phyloP scores from a whole-genome alignment of 2,113 vertebrate species.

The Eolophus roseicapilla region DNA sequence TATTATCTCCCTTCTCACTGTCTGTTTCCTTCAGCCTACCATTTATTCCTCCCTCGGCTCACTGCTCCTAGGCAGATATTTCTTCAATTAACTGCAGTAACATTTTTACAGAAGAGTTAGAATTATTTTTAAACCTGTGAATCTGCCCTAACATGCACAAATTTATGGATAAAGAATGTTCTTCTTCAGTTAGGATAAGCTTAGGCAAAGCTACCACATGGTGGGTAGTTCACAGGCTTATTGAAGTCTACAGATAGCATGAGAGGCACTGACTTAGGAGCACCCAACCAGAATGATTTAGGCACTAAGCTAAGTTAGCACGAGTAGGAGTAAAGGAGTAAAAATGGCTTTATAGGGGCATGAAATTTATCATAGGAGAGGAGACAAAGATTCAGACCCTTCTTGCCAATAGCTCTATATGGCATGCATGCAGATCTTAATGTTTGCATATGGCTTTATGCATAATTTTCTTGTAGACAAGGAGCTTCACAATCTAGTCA shows the following conservation, averaged over 20 bases:
- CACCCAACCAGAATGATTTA: background rate
- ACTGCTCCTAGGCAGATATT: background rate
- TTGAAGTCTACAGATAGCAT: background rate
- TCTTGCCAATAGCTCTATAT: background rate
- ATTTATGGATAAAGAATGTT: background rate
- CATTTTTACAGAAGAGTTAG: background rate
- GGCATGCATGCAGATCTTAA: rapidly evolving
- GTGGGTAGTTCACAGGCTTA: background rate
- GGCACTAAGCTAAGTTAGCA: background rate
- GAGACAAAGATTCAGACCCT: background rate
- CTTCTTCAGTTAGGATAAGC: background rate
- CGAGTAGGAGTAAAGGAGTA: background rate
- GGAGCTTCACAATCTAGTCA: background rate
- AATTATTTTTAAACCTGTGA: background rate
- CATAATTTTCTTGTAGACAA: background rate
- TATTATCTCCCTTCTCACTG: background rate
- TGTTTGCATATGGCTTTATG: background rate
- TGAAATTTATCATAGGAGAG: background rate
- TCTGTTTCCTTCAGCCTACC: background rate
- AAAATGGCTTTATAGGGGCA: background rate
- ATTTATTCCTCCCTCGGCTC: rapidly evolving
- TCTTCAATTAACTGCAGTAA: background rate
- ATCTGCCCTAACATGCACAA: background rate
- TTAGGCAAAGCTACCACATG: background rate
- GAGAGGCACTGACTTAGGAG: background rate